Evolutionary conservation across 2,113 vertebrate species (phyloP).

Genomic region (Xiphophorus hellerii): DNA sequence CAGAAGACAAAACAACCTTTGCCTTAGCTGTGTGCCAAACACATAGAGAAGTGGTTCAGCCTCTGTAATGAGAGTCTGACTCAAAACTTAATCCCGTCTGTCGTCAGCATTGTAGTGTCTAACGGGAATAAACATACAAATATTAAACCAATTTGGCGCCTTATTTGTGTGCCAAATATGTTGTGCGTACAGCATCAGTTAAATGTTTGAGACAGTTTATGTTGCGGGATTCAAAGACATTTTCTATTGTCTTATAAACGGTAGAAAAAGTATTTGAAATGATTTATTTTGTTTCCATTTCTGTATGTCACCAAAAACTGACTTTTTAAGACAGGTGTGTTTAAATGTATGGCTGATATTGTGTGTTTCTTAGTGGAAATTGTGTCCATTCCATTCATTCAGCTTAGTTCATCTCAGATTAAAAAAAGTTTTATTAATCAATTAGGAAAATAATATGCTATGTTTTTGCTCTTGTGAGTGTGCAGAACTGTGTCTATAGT

Average conservation of each 20-base stretch:
- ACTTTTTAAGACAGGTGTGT: background rate
- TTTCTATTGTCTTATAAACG: background rate
- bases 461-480: no score
- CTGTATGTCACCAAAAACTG: no score
- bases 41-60: conserved; percentile 21
- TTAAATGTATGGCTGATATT: background rate
- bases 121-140: conserved; percentile 11
- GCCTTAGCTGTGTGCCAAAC: conserved; percentile 25
- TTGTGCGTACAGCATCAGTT: background rate
- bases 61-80: conserved; percentile 28
- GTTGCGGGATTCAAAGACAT: background rate
- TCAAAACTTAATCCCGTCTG: background rate
- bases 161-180: conserved; percentile 1
- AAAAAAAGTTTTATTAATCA: background rate
- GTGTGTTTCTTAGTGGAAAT: background rate
- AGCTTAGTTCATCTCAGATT: background rate
- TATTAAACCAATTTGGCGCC: conserved; percentile 1
- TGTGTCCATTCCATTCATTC: background rate
- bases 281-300: background rate
- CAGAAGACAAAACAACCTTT: conserved; percentile 41
- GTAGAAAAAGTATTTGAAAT: background rate
- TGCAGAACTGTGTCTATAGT: no score
- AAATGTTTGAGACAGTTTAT: background rate
- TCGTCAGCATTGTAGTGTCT: conserved; percentile 1
- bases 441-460: background rate